phyloP scores from a whole-genome alignment of 2,113 vertebrate genomes.

The Quiscalus mexicanus region DNA sequence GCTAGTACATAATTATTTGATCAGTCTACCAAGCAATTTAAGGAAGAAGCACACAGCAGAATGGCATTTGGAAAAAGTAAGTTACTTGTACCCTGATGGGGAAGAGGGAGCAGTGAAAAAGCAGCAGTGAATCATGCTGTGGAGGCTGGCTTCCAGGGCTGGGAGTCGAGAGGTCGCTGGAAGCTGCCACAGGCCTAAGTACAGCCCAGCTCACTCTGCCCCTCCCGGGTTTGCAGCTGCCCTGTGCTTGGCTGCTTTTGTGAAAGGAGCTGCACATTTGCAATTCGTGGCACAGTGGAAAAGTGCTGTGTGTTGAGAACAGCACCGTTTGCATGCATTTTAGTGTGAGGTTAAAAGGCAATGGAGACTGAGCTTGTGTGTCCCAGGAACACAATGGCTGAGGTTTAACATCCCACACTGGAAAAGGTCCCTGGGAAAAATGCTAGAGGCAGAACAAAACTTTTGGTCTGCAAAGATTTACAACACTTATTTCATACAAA shows the following conservation, averaged over 20 bases:
- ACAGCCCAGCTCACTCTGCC: background rate
- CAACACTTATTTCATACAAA: background rate
- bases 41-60: background rate
- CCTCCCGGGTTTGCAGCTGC: background rate
- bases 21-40: background rate
- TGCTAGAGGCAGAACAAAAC: background rate
- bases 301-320: background rate
- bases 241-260: background rate
- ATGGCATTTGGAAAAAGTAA: background rate
- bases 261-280: background rate
- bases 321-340: background rate
- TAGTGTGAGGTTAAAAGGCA: background rate
- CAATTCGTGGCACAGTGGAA: background rate
- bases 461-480: background rate
- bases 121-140: background rate
- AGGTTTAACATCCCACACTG: background rate
- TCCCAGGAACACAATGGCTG: background rate
- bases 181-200: background rate
- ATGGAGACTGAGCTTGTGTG: background rate
- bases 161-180: background rate
- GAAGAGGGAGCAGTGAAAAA: background rate
- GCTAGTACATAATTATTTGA: conserved; percentile 13
- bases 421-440: background rate
- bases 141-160: background rate
- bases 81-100: background rate